phyloP scores from a whole-genome alignment of 2,113 vertebrate species.

The Hippoglossus stenolepis region DNA sequence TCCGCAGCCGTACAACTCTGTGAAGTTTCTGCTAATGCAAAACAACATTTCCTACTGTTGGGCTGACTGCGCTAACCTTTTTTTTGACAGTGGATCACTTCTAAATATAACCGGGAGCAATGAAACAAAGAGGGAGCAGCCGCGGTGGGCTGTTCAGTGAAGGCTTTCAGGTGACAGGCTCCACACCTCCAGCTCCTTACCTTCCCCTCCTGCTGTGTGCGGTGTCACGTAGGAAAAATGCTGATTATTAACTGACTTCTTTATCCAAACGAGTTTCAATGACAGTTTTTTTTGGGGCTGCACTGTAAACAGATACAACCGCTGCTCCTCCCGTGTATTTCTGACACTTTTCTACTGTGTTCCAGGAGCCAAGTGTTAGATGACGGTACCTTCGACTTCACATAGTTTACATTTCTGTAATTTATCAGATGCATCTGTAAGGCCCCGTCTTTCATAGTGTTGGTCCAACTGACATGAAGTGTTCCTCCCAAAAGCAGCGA shows the following conservation, averaged over 20 bases:
- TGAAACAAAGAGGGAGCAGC: background rate
- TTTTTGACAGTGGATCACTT: too few relatives aligned
- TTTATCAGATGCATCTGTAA: conserved; percentile 19
- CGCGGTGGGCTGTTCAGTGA: background rate
- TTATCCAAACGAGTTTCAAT: background rate
- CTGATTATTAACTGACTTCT: background rate
- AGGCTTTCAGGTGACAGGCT: background rate
- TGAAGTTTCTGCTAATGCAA: too few relatives aligned
- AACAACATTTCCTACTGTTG: too few relatives aligned
- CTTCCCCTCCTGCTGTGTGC: too few relatives aligned
- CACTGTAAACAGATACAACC: too few relatives aligned
- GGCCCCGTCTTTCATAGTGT: background rate
- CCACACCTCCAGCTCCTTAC: background rate
- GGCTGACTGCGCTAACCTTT: too few relatives aligned
- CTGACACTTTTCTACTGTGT: background rate
- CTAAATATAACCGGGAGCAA: too few relatives aligned
- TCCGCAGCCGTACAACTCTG: too few relatives aligned
- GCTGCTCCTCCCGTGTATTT: too few relatives aligned
- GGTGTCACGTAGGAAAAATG: too few relatives aligned
- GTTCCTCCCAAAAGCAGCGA: background rate
- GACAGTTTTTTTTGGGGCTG: too few relatives aligned
- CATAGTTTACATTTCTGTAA: conserved; percentile 5
- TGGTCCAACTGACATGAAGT: conserved; percentile 16
- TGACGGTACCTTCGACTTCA: background rate
- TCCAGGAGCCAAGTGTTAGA: too few relatives aligned